Evolutionary conservation across 2,113 vertebrate genomes (phyloP).

Genomic region (Embiotoca jacksoni): DNA sequence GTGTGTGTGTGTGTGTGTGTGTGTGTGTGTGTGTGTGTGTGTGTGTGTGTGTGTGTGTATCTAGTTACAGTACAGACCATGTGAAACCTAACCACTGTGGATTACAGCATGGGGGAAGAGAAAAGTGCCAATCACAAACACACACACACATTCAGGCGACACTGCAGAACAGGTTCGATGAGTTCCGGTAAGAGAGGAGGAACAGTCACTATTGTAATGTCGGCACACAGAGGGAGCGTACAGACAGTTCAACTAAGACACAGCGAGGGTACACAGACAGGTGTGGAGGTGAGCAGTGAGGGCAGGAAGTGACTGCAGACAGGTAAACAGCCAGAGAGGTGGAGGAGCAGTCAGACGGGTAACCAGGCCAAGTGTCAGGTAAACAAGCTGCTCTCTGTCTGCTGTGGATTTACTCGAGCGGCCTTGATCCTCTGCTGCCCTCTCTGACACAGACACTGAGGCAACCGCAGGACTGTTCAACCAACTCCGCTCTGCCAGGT

Average conservation of each 20-base stretch:
- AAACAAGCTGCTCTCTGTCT: slow-evolving; percentile 51
- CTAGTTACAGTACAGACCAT: slow-evolving; percentile 22
- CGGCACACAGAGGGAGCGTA: slow-evolving; percentile 30
- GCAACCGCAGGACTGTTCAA: slow-evolving; percentile 21
- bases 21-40: not conserved
- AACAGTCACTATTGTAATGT: slow-evolving; percentile 71
- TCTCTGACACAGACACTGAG: slow-evolving; percentile 52
- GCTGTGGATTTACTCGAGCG: slow-evolving; percentile 74
- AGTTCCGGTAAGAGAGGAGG: slow-evolving; percentile 86
- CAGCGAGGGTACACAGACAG: slow-evolving; percentile 33
- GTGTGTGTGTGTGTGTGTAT: slow-evolving; percentile 11
- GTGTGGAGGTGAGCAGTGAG: slow-evolving; percentile 39
- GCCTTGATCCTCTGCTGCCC: slow-evolving; percentile 58
- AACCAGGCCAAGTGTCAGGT: slow-evolving; percentile 49
- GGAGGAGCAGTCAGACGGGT: slow-evolving; percentile 26
- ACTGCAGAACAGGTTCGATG: slow-evolving; percentile 92
- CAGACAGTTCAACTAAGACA: slow-evolving; percentile 29
- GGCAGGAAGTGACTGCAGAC: slow-evolving; percentile 25
- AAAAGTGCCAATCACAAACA: not conserved
- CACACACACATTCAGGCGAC: slow-evolving; percentile 9
- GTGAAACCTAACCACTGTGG: slow-evolving; percentile 34
- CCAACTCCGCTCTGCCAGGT: slow-evolving; percentile 62
- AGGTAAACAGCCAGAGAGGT: slow-evolving; percentile 28
- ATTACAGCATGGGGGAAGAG: slow-evolving; percentile 10
- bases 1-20: no score